These are phyloP conservation scores for Merluccius polli DNA, from an alignment of 2,797 vertebrate genomes.

Conservation along the genomic window DNA sequence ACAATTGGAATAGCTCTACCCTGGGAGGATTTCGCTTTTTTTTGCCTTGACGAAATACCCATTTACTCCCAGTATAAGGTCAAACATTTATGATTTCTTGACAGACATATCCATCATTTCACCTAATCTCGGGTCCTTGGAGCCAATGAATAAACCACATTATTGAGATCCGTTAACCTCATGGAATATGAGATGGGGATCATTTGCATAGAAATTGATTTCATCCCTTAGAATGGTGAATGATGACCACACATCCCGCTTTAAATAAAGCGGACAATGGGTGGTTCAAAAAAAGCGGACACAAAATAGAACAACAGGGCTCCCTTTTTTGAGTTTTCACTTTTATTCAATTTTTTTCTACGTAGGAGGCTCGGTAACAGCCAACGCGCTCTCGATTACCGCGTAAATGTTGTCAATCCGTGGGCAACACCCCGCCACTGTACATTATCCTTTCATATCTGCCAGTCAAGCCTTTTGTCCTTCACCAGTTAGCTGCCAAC, in stretches of 20 bases:
- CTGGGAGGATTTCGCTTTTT: slow-evolving; percentile 17
- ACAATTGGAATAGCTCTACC: slow-evolving; percentile 27
- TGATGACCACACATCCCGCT: slow-evolving; percentile 64
- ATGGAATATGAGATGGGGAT: slow-evolving; percentile 57
- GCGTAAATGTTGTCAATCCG: slow-evolving; percentile 49
- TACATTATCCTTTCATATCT: slow-evolving; percentile 32
- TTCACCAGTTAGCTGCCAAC: slow-evolving; percentile 13
- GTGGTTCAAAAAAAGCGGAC: slow-evolving; percentile 43
- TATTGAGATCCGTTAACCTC: slow-evolving; percentile 68
- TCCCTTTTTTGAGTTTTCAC: slow-evolving; percentile 38
- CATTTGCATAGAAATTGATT: slow-evolving; percentile 82
- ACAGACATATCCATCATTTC: slow-evolving; percentile 65
- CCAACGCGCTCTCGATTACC: slow-evolving; percentile 52
- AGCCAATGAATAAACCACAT: slow-evolving; percentile 68
- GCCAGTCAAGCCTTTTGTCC: slow-evolving; percentile 47
- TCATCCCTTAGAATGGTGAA: slow-evolving; percentile 63
- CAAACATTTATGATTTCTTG: slow-evolving; percentile 64
- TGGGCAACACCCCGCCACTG: background rate
- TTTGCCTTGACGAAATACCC: slow-evolving; percentile 52
- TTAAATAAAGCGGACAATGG: slow-evolving; percentile 67
- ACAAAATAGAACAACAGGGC: slow-evolving; percentile 24
- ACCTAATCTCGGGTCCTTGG: slow-evolving; percentile 60
- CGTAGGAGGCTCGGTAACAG: slow-evolving; percentile 53
- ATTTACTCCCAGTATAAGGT: slow-evolving; percentile 63
- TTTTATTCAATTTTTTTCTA: slow-evolving; percentile 65